Percentiles rank a stretch among this genome's conserved stretches.
phyloP scores from a whole-genome alignment of 2,888 invertebrate species.

The Synergus gifuensis region DNA sequence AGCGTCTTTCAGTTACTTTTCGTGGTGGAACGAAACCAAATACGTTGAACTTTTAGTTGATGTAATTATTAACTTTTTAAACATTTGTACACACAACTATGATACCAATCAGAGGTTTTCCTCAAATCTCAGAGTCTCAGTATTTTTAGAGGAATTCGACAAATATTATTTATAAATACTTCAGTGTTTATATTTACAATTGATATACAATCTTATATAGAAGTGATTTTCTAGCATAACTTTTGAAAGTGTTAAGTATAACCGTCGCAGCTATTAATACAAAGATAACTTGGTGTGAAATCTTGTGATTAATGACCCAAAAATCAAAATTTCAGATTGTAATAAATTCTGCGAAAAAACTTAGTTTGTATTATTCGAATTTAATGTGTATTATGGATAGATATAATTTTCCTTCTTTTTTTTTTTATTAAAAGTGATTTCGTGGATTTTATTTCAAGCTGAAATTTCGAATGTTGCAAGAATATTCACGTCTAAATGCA shows the following conservation, averaged over 20 bases:
- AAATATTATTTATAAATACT: slow-evolving; percentile 13
- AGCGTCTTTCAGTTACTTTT: not conserved
- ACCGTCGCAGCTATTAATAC: not conserved
- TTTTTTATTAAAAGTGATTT: not conserved
- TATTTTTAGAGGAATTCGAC: not conserved
- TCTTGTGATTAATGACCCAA: not conserved
- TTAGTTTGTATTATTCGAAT: not conserved
- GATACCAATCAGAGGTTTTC: not conserved
- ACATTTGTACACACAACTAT: not conserved
- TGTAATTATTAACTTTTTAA: not conserved
- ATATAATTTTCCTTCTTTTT: not conserved
- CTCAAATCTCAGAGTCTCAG: not conserved
- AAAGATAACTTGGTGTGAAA: slow-evolving; percentile 38
- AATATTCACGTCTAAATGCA: not conserved
- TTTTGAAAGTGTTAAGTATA: slow-evolving; percentile 28
- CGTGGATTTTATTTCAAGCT: not conserved
- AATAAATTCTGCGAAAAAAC: not conserved
- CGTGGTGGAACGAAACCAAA: not conserved
- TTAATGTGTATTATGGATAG: not conserved
- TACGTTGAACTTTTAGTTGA: not conserved
- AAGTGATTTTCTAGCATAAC: slow-evolving; percentile 10
- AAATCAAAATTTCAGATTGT: not conserved
- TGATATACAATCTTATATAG: slow-evolving; percentile 8
- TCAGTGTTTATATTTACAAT: slow-evolving; percentile 14
- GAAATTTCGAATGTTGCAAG: not conserved